These are phyloP conservation scores for Phoenicopterus ruber DNA, from an alignment of 2,113 vertebrate species.

Conservation along the genomic window DNA sequence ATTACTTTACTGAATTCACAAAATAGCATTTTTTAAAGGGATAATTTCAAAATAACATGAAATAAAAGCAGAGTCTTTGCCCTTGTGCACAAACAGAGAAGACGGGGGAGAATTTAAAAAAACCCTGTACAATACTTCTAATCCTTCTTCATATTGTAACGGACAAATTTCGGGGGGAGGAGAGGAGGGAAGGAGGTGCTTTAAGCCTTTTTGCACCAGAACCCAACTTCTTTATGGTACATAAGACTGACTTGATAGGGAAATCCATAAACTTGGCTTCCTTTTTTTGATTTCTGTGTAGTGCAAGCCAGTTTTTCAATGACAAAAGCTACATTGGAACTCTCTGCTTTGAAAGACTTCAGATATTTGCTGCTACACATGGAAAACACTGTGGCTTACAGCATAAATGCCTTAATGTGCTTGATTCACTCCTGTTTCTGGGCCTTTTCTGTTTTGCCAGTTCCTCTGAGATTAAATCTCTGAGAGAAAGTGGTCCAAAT, in stretches of 20 bases:
- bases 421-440: not conserved
- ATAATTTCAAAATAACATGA: not conserved
- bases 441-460: constrained; percentile 17
- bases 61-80: not conserved
- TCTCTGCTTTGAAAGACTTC: not conserved
- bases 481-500: constrained; percentile 33
- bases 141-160: not conserved
- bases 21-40: not conserved
- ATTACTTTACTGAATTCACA: not conserved
- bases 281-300: not conserved
- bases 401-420: not conserved
- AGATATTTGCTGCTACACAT: not conserved
- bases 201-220: not conserved
- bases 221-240: not conserved
- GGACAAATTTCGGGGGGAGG: fast-evolving
- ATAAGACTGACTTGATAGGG: not conserved
- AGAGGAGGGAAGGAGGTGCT: too few species aligned
- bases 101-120: not conserved
- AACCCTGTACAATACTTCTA: not conserved
- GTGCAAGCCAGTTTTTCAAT: not conserved
- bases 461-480: constrained; percentile 30
- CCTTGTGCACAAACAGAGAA: not conserved
- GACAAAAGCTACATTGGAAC: not conserved
- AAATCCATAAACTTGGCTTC: not conserved
- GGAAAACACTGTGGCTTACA: not conserved